phyloP scores from a whole-genome alignment of 2,113 vertebrate species.

The Orthochromis malagaraziensis region DNA sequence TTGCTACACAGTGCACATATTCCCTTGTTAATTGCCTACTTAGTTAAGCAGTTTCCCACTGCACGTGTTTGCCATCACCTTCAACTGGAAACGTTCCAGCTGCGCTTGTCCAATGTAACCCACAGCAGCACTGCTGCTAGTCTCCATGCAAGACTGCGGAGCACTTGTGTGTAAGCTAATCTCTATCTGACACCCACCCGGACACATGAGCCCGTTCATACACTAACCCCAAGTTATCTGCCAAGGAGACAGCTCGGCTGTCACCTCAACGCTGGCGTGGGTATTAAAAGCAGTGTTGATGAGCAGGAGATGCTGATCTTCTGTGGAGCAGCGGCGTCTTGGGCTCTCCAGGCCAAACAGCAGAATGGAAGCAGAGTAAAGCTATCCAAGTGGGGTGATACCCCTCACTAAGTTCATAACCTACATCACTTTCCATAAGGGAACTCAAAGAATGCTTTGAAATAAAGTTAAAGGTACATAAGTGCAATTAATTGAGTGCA shows the following conservation, averaged over 20 bases:
- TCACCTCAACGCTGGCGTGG: constrained; percentile 53
- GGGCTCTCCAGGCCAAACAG: constrained; percentile 28
- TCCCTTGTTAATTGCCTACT: not conserved
- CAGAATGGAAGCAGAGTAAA: constrained; percentile 15
- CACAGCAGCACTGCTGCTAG: not conserved
- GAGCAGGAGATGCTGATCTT: constrained; percentile 45
- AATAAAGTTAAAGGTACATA: not conserved
- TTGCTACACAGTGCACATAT: not conserved
- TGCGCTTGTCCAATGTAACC: constrained; percentile 1
- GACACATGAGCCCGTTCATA: constrained; percentile 53
- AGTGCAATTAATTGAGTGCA: not conserved
- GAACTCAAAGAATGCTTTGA: not conserved
- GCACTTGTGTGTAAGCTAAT: constrained; percentile 55
- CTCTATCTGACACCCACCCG: constrained; percentile 23
- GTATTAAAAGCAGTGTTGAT: constrained; percentile 72
- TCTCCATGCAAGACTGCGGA: not conserved
- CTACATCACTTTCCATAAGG: not conserved
- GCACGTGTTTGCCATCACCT: not conserved
- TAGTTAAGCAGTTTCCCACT: not conserved
- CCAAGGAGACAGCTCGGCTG: constrained; percentile 67
- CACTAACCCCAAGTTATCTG: constrained; percentile 56
- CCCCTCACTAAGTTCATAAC: constrained; percentile 3
- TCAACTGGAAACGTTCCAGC: constrained; percentile 1
- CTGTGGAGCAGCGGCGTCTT: constrained; percentile 17
- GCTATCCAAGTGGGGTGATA: not conserved